phyloP scores from a whole-genome alignment of 2,888 invertebrate genomes.

The Plusia festucae region DNA sequence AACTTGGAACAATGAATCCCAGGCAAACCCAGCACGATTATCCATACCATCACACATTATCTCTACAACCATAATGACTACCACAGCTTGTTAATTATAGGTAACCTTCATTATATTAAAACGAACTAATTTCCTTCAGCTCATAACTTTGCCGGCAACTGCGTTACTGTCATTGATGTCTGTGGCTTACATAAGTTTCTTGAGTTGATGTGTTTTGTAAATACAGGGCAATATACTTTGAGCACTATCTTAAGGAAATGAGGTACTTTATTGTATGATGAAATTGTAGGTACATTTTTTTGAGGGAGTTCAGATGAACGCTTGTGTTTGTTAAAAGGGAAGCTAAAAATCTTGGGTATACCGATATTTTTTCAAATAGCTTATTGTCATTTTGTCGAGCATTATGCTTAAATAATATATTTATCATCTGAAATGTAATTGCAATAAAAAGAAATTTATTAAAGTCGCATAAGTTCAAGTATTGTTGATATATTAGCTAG shows the following conservation, averaged over 20 bases:
- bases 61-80: constrained; percentile 10
- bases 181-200: constrained; percentile 27
- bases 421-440: too few relatives aligned
- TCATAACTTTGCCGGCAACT: constrained; percentile 38
- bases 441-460: too few relatives aligned
- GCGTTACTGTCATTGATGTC: constrained; percentile 34
- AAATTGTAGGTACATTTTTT: neutral
- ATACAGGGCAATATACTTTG: neutral
- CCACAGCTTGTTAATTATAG: neutral
- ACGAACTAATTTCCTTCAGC: constrained; percentile 53
- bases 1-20: too few relatives aligned
- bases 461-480: too few relatives aligned
- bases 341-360: too few relatives aligned
- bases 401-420: too few relatives aligned
- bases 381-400: too few relatives aligned
- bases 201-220: neutral
- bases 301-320: too few relatives aligned
- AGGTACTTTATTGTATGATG: neutral
- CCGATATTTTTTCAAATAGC: too few relatives aligned
- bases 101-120: constrained; percentile 36
- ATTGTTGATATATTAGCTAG: too few relatives aligned
- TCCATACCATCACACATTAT: neutral
- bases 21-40: too few relatives aligned
- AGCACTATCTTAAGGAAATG: neutral
- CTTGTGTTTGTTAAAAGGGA: too few relatives aligned